Base-by-base conservation (phyloP, 2,888 invertebrate species). In the Eupsilia transversa region DNA sequence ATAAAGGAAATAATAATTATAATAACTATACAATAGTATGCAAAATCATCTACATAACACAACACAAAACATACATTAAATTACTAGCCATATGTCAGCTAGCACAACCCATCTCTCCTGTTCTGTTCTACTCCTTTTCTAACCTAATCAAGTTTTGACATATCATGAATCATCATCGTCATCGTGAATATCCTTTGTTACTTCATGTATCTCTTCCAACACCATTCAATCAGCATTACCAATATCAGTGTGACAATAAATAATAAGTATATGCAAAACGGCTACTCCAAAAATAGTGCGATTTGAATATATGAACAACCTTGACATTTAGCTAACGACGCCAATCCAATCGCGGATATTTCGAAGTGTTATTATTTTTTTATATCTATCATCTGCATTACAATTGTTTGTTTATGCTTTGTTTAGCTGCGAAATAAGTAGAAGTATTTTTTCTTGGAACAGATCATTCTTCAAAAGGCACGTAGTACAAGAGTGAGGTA, bases 261-360 rank as follows among this genome's bases (percentile, higher is more conserved):
- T 79, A 56, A 74, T 79, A 56, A 10, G 49, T 54, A 41, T 68
- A 82, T 84, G 67, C 66, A 74, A 76, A 82, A 60, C 30, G 56
- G 63, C 70, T 77, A 23, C 56, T 64, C 27, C 61, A 60, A 72
- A 84, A 84, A 84, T 80, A 79, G 65, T 79, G 14, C 10, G 64
- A 73, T 75, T 82, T 72, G 72, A 77, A 87, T 77, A 77, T 61
- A 70, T 54, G 12, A 54, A 52, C 56, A 77, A 49, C 88, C 88
- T 87, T 87, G 88, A 82, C 87, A 87, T 87, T 88, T 76, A 27
- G 3, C 63, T 79, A 80, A 66, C 68, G 69, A 84, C 80, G 81
- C 68, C 76, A 74, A 74, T 65, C 27, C 17, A 66, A 60, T 84
- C 20, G 75, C 70, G 82, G 75, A 86, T 78, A 77, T 79, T 76